Evolutionary conservation across 2,113 vertebrate genomes (phyloP).

Genomic region (Oncorhynchus masou): DNA sequence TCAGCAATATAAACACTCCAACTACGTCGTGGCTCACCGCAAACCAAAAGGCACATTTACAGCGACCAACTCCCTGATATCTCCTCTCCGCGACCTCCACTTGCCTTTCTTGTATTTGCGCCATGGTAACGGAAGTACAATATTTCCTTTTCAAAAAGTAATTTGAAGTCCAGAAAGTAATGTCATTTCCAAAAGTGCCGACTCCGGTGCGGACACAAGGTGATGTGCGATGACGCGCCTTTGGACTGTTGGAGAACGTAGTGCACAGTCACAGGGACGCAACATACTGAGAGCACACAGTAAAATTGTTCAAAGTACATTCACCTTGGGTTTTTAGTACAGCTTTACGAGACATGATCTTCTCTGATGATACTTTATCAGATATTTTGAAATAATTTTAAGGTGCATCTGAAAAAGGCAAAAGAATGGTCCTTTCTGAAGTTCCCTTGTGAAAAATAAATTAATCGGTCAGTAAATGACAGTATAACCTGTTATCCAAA

Average conservation of each 20-base stretch:
- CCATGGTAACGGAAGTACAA: slow-evolving; percentile 25
- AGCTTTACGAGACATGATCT: slow-evolving; percentile 10
- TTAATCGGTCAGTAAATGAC: too few relatives aligned
- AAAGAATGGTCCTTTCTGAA: too few relatives aligned
- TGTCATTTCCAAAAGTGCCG: background rate
- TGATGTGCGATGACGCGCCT: background rate
- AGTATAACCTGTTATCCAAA: too few relatives aligned
- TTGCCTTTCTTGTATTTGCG: slow-evolving; percentile 35
- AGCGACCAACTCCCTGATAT: slow-evolving; percentile 74
- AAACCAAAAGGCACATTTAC: slow-evolving; percentile 85
- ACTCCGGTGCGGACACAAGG: background rate
- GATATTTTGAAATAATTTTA: background rate
- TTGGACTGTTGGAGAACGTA: background rate
- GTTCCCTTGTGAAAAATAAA: too few relatives aligned
- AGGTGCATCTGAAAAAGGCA: too few relatives aligned
- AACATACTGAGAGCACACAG: slow-evolving; percentile 8
- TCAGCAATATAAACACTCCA: slow-evolving; percentile 78
- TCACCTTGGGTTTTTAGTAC: slow-evolving; percentile 41
- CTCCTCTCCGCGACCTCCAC: slow-evolving; percentile 51
- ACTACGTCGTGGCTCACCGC: slow-evolving; percentile 82
- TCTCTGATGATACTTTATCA: background rate
- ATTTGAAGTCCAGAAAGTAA: background rate
- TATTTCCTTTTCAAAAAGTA: background rate
- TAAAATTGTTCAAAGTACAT: slow-evolving; percentile 60
- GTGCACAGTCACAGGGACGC: background rate